Percentiles rank a stretch among this genome's conserved stretches.
Conservation (phyloP, 2,888 invertebrate species). For the Nymphalis urticae region DNA sequence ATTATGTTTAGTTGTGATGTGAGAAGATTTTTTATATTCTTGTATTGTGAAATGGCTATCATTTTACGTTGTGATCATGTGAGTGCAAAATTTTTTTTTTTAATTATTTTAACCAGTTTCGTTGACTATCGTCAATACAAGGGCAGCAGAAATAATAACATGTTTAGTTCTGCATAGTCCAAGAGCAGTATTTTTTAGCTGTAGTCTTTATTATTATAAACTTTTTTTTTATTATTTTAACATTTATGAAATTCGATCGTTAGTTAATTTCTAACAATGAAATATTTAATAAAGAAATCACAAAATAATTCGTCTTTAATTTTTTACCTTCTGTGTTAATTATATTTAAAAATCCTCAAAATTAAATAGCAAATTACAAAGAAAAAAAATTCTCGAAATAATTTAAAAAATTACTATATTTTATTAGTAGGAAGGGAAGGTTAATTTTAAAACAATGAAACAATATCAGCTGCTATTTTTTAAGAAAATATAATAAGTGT, state of each 20-base stretch:
- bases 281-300: constrained; percentile 82
- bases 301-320: constrained; percentile 67
- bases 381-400: not conserved
- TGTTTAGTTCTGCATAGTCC: constrained; percentile 76
- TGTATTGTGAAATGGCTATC: constrained; percentile 77
- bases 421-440: not conserved
- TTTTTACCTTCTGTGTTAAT: constrained; percentile 37
- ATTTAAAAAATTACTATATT: not conserved
- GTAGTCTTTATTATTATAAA: constrained; percentile 75
- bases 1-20: constrained; percentile 35
- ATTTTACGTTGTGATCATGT: constrained; percentile 81
- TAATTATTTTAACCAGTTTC: constrained; percentile 66
- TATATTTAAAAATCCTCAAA: not conserved
- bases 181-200: constrained; percentile 81
- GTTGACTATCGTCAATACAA: constrained; percentile 62
- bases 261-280: constrained; percentile 82
- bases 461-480: not conserved
- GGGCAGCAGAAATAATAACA: constrained; percentile 71
- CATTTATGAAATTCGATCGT: constrained; percentile 79
- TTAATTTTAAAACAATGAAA: not conserved
- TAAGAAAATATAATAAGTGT: too few species aligned
- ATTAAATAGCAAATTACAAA: not conserved
- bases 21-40: constrained; percentile 44
- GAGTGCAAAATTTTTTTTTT: constrained; percentile 74
- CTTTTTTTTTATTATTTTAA: constrained; percentile 72